Base-by-base conservation (phyloP, 2,113 vertebrate species). In the Raja brachyura region DNA sequence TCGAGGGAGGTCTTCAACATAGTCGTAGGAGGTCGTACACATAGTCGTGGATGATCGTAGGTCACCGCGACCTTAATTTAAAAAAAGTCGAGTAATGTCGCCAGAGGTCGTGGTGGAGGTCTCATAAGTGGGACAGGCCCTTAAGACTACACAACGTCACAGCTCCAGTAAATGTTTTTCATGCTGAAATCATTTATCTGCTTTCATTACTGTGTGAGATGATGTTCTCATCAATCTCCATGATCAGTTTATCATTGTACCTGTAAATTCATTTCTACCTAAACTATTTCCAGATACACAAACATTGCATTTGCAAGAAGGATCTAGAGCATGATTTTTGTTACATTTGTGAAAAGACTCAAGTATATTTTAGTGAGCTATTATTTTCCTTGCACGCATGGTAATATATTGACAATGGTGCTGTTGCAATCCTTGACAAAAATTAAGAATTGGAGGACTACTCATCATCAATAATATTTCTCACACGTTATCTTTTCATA, bases 141-240 rank as follows among this genome's bases (percentile, higher is more conserved):
- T n/a, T n/a, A 94, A 94, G 95, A 95, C 94, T 94, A 93, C 86
- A 93, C 33, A 48, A 81, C 93, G 93, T 93, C 93, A 74, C 95
- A 94, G 94, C 94, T 94, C 93, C 93, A 95, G 94, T 95, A 94
- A 94, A 95, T 95, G 94, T 95, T 95, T 95, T 94, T 94, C 94
- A 94, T 93, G 94, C 94, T 95, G 95, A 95, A 95, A 95, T 95
- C 94, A 94, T 95, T 95, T 94, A 95, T 95, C 94, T 94, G 94
- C 93, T 94, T 95, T 95, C 94, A 95, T 93, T 93, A 95, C 94
- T 93, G 70, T 88, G 93, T 94, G 95, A 94, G 94, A 95, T 94
- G 94, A 93, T 93, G 93, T 94, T 94, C 66, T n/a, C 90, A 92
- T 92, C 90, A 92, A 92, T 92, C 90, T 74, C 63, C 90, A 92